phyloP scores from a whole-genome alignment of 2,888 invertebrate species.

The Clanis bilineata region DNA sequence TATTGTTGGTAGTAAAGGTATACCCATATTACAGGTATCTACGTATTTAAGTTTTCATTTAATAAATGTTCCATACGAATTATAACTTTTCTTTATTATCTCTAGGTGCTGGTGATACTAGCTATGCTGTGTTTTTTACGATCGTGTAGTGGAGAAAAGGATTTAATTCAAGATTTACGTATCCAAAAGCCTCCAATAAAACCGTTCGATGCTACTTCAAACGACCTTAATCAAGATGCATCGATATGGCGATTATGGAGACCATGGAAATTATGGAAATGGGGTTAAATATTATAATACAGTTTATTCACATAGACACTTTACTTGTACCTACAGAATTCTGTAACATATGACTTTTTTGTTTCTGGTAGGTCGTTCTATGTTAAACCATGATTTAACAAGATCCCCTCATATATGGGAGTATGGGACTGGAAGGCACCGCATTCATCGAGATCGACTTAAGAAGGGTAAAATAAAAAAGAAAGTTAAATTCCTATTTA shows the following conservation, averaged over 20 bases:
- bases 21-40: too few relatives aligned
- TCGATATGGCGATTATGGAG: conserved; percentile 52
- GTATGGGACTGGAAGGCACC: conserved; percentile 46
- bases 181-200: conserved; percentile 39
- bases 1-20: too few relatives aligned
- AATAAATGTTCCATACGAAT: too few relatives aligned
- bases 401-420: conserved; percentile 47
- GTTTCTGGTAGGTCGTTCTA: conserved; percentile 49
- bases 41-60: too few relatives aligned
- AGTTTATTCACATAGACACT: conserved; percentile 18
- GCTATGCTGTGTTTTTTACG: conserved; percentile 44
- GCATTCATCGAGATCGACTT: conserved; percentile 39
- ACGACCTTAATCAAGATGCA: conserved; percentile 43
- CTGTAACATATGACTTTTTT: conserved; percentile 26
- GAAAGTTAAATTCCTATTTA: conserved; percentile 62
- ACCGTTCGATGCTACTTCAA: conserved; percentile 36
- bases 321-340: not conserved
- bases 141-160: conserved; percentile 42
- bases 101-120: conserved; percentile 46
- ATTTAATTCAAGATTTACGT: conserved; percentile 33
- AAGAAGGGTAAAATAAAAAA: conserved; percentile 54
- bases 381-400: conserved; percentile 55
- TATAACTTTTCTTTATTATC: not conserved
- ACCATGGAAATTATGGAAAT: conserved; percentile 52
- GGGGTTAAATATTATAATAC: conserved; percentile 48